These are phyloP conservation scores for Ophiothrix spiculata DNA, from an alignment of 35 echinoderm and acorn worm species.

Conservation along the genomic window DNA sequence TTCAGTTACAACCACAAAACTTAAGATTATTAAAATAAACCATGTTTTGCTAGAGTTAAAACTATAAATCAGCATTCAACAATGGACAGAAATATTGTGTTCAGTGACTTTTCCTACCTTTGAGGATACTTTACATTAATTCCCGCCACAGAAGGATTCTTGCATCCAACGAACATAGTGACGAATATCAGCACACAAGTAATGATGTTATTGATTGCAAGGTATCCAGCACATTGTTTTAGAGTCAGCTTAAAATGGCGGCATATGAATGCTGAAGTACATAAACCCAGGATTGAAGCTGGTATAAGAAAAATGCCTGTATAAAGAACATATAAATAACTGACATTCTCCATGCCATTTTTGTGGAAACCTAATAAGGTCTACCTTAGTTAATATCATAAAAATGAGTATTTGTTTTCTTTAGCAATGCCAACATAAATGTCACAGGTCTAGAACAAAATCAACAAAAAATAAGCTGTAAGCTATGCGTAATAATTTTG, in stretches of 20 bases:
- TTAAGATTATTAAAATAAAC: too few relatives aligned
- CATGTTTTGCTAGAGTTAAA: too few relatives aligned
- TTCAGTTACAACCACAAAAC: too few relatives aligned
- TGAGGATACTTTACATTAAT: not conserved
- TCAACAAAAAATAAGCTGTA: too few relatives aligned
- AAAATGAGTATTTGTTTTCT: not conserved
- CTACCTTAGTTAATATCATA: not conserved
- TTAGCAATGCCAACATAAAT: not conserved
- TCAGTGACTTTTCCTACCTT: too few relatives aligned
- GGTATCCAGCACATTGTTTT: not conserved
- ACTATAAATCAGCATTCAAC: too few relatives aligned
- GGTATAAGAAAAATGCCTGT: not conserved
- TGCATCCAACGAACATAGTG: not conserved
- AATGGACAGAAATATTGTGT: too few relatives aligned
- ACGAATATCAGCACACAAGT: not conserved
- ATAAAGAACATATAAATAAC: not conserved
- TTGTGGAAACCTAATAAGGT: not conserved
- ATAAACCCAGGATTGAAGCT: not conserved
- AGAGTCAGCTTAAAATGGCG: too few relatives aligned
- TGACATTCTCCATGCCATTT: not conserved
- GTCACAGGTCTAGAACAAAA: not conserved
- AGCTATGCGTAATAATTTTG: too few relatives aligned
- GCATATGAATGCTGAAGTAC: not conserved
- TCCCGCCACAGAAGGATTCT: not conserved
- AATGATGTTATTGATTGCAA: not conserved